Evolutionary conservation across 2,888 invertebrate genomes (phyloP), one percentile per base, ranked within the genome.

Genomic region (Busseola fusca): DNA sequence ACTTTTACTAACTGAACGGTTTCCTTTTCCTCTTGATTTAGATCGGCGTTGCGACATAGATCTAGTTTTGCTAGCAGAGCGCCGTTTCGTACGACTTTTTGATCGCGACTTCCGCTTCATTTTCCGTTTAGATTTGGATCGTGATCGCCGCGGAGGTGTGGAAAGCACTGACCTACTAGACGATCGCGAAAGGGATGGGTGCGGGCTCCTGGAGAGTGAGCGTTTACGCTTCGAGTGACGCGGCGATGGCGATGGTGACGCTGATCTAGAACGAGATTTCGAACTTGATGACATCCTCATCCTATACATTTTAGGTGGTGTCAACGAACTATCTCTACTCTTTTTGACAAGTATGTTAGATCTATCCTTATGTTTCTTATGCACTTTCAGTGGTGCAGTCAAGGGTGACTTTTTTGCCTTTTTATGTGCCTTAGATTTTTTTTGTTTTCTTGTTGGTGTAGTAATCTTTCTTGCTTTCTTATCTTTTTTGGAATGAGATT

Each of bases 221-320:
- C 78, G 74, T 66, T 69, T 80, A n/a, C 84, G 88, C 69, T 88
- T 91, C n/a, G 87, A 84, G 56, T 74, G 87, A 54, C 88, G 88
- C 34, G 87, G 88, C 14, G 90, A 83, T 12, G 84, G 78, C 14
- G 92, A 74, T 10, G 34, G 34, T 34, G 34, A 78, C 54, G 25
- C 72, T 9, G 94, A 91, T 34, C 87, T 88, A 25, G 93, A 91
- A 18, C 86, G 88, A 34, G 93, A 93, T 71, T 89, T 88, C 2
- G 93, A 93, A 76, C 90, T 92, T 3, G 91, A 90, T 14, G 92
- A 92, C n/a, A 83, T 84, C 74, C 86, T 90, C 63, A 63, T 50
- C 74, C 92, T 92, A 72, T 95, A 95, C 80, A 93, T 91, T 76
- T 93, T 93, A 0, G 95, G 95, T 18, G 95, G 95, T 12, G 95